Evolutionary conservation across 2,797 vertebrate genomes (phyloP).

Genomic region (Mus spretus): DNA sequence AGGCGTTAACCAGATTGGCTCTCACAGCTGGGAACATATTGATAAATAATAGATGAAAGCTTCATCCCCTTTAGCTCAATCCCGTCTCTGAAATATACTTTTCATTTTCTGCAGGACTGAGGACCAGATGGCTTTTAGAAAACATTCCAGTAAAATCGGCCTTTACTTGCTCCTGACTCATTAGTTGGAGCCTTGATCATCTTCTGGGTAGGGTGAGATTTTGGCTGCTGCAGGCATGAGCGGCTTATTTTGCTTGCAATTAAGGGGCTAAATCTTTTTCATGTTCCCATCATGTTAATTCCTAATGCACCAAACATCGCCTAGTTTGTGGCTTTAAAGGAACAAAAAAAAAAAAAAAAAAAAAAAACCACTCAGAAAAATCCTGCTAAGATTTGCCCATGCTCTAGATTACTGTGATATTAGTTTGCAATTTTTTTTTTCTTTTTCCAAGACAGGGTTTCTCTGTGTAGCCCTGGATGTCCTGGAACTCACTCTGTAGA

Average conservation of each 20-base stretch:
- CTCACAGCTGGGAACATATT: not conserved
- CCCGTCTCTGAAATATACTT: not conserved
- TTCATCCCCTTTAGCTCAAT: not conserved
- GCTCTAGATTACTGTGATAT: not conserved
- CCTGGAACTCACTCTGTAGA: too few species aligned
- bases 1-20: not conserved
- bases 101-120: slow-evolving; percentile 2
- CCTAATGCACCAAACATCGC: not conserved
- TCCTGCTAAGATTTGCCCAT: not conserved
- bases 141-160: not conserved
- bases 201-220: not conserved
- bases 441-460: too few species aligned
- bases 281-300: slow-evolving; percentile 12
- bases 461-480: too few species aligned
- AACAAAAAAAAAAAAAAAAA: slow-evolving; percentile 42
- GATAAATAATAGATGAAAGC: not conserved
- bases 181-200: slow-evolving; percentile 35
- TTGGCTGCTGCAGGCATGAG: not conserved
- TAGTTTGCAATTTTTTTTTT: not conserved
- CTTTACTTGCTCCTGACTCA: not conserved
- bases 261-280: not conserved
- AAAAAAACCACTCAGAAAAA: not conserved
- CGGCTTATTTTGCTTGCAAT: slow-evolving; percentile 3
- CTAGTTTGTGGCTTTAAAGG: not conserved
- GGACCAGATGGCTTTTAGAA: slow-evolving; percentile 19